Conservation (phyloP, 2,888 invertebrate genomes). For the Amiota communis region DNA sequence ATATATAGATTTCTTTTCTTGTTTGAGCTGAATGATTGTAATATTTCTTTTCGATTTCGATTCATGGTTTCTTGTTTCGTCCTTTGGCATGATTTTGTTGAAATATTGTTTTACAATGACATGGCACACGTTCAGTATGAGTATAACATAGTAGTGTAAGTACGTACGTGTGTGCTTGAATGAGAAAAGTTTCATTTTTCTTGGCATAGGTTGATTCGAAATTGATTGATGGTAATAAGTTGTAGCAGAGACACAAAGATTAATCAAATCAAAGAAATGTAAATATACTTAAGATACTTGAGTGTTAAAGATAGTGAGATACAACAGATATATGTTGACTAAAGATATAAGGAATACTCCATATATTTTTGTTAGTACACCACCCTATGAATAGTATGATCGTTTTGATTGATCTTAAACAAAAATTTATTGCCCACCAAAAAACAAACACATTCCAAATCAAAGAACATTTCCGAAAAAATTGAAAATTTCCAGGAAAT, state of each 20-base stretch:
- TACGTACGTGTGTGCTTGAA: background rate
- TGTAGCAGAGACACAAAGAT: too few relatives aligned
- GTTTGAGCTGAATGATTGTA: conserved; percentile 30
- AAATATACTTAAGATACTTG: too few relatives aligned
- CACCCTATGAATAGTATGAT: too few relatives aligned
- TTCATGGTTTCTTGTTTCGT: conserved; percentile 41
- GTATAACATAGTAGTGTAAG: too few relatives aligned
- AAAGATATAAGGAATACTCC: too few relatives aligned
- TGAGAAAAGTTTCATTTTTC: background rate
- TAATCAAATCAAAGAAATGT: too few relatives aligned
- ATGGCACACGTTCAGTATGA: conserved; percentile 48
- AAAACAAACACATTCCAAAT: background rate
- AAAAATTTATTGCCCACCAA: conserved; percentile 1
- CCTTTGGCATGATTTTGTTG: conserved; percentile 41
- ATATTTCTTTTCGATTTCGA: conserved; percentile 52
- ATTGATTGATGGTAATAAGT: too few relatives aligned
- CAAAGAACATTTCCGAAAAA: conserved; percentile 16
- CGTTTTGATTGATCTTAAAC: background rate
- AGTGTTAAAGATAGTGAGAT: too few relatives aligned
- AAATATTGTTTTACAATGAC: conserved; percentile 58
- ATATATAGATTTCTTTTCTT: conserved; percentile 7
- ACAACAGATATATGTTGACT: too few relatives aligned
- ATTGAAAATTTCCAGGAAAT: conserved; percentile 16
- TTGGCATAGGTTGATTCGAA: background rate
- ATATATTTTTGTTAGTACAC: too few relatives aligned